Base-by-base conservation (phyloP, 2,797 vertebrate species). In the Vespertilio murinus region DNA sequence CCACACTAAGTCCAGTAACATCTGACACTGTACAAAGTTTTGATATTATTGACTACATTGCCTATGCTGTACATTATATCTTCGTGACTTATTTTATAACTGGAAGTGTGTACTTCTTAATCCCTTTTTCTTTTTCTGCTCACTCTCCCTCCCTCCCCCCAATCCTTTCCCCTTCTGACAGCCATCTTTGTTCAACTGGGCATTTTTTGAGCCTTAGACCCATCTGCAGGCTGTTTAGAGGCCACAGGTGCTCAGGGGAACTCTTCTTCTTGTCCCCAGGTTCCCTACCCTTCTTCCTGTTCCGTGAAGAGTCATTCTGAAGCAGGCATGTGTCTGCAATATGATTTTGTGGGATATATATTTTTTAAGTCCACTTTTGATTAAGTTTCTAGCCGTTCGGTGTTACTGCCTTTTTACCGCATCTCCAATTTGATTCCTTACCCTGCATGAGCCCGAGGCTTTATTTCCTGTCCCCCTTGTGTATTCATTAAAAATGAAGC, bases 401-500 rank as follows among this genome's bases (percentile, higher is more conserved):
- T 83, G 33, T 90, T 90, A 54, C 35, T 28, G 65, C 65, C 23
- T 73, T 92, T 88, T 49, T 38, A 85, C 35, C 22, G 4, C 38
- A 59, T 91, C 20, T 88, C 67, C 28, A 49, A 18, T 80, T 90
- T 23, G 65, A 33, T 93, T 65, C 45, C 33, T 79, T 79, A 71
- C 42, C 84, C 30, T 85, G 35, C 10, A 8, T 56, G 71, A 82
- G 70, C 70, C 52, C 61, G 74, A 93, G 80, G 40, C 64, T 40
- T 90, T 93, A 64, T 82, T 92, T 95, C 56, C 59, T 92, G 35
- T 74, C 69, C 49, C 35, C 59, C 69, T 94, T 85, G 89, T 92
- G 30, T 88, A 92, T 80, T 85, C 74, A 85, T 80, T 94, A 88
- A 91, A 88, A 92, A 45, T 70, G 73, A 92, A 94, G 59, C 33